These are phyloP conservation scores for Eilema depressum DNA, from an alignment of 2,888 invertebrate species.

Conservation along the genomic window DNA sequence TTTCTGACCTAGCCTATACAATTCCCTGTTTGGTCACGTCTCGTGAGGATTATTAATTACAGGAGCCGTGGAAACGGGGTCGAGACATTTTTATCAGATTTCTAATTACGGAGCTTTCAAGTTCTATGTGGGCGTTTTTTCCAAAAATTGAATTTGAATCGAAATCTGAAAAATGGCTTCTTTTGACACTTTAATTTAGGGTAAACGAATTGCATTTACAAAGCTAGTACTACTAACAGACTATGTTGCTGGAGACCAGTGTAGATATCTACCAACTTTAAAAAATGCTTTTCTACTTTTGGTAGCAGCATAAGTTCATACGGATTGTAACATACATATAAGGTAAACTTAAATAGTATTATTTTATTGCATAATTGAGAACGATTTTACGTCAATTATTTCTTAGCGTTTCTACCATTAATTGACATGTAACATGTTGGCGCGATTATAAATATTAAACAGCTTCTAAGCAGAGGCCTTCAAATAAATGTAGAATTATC, in stretches of 20 bases:
- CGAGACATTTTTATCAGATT: conserved; percentile 66
- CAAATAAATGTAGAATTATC: conserved; percentile 55
- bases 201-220: conserved; percentile 55
- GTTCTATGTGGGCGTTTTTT: conserved; percentile 36
- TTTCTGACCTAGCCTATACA: conserved; percentile 67
- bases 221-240: neutral
- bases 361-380: conserved; percentile 75
- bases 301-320: conserved; percentile 56
- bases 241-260: neutral
- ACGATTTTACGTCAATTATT: conserved; percentile 81
- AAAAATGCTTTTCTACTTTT: conserved; percentile 65
- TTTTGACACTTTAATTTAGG: conserved; percentile 60
- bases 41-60: conserved; percentile 70
- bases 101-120: conserved; percentile 62
- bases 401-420: conserved; percentile 67
- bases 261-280: conserved; percentile 26
- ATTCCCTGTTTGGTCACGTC: conserved; percentile 70
- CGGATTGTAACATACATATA: conserved; percentile 58
- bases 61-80: conserved; percentile 67
- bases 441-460: conserved; percentile 73
- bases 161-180: conserved; percentile 54
- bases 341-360: conserved; percentile 59
- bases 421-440: conserved; percentile 78
- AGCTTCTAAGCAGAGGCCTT: conserved; percentile 51
- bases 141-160: too few species aligned